Conservation (phyloP, 2,888 invertebrate species). For the Pseudanteris insignis region DNA sequence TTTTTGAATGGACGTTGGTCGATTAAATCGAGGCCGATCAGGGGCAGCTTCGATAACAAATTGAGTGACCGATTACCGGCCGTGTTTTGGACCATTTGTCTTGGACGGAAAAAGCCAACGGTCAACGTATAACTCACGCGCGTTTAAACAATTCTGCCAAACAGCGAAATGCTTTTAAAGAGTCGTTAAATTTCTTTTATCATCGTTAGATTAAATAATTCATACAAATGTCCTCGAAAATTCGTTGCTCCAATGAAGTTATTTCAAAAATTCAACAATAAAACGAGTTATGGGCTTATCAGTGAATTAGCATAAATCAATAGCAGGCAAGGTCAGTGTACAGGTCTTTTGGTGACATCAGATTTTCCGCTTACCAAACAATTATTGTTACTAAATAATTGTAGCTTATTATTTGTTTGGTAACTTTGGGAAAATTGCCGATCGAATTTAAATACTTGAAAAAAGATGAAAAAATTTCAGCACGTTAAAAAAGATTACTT, state of each 20-base stretch:
- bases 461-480: no score
- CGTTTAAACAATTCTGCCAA: slow-evolving; percentile 17
- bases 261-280: slow-evolving; percentile 29
- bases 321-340: slow-evolving; percentile 33
- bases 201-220: slow-evolving; percentile 38
- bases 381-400: no score
- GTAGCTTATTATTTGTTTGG: no score
- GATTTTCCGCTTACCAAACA: no score
- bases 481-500: no score
- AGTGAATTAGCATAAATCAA: slow-evolving; percentile 40
- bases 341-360: no score
- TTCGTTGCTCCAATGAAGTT: slow-evolving; percentile 26
- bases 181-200: slow-evolving; percentile 35
- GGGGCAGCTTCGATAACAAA: no score
- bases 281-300: slow-evolving; percentile 34
- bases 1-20: no score
- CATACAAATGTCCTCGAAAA: slow-evolving; percentile 14
- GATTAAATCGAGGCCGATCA: no score
- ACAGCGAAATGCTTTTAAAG: slow-evolving; percentile 39
- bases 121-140: slow-evolving; percentile 11
- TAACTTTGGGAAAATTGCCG: no score
- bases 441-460: no score
- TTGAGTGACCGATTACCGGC: no score
- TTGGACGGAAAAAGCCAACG: neutral
- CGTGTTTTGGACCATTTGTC: slow-evolving; percentile 3